phyloP scores from a whole-genome alignment of 2,888 invertebrate species.

The Sarcophaga variegata region DNA sequence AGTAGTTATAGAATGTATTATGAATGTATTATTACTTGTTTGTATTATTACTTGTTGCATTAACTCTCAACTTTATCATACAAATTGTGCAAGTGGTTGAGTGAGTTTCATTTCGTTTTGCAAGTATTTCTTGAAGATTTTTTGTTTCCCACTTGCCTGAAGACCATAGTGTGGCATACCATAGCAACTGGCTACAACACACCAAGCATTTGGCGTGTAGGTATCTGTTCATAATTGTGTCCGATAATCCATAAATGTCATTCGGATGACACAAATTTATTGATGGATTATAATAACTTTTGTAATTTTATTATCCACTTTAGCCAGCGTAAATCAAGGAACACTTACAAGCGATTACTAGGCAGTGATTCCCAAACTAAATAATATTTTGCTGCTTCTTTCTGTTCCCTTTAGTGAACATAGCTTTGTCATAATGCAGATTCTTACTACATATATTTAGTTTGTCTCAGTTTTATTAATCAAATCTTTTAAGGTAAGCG shows the following conservation, averaged over 20 bases:
- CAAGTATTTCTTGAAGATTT: constrained; percentile 1
- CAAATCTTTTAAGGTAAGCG: no score
- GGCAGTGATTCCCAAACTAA: not conserved
- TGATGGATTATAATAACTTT: constrained; percentile 76
- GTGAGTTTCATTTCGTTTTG: constrained; percentile 38
- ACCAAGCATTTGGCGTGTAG: not conserved
- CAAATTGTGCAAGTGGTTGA: constrained; percentile 50
- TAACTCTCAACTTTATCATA: constrained; percentile 55
- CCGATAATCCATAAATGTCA: constrained; percentile 76
- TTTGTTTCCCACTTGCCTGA: constrained; percentile 25
- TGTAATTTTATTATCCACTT: constrained; percentile 45
- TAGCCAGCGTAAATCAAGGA: constrained; percentile 29
- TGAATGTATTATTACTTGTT: no score
- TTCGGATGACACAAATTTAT: constrained; percentile 73
- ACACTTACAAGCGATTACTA: not conserved
- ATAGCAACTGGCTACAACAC: not conserved
- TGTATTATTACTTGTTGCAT: constrained; percentile 62
- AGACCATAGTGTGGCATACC: not conserved
- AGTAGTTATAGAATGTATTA: not conserved
- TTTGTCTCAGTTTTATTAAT: no score
- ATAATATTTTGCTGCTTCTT: no score
- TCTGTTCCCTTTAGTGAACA: no score
- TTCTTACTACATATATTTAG: no score
- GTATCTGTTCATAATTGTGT: constrained; percentile 61
- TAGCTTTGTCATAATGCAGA: no score